Evolutionary conservation across 2,888 invertebrate species (phyloP), one percentile per base, ranked within the genome.

Genomic region (Cephus spinipes): DNA sequence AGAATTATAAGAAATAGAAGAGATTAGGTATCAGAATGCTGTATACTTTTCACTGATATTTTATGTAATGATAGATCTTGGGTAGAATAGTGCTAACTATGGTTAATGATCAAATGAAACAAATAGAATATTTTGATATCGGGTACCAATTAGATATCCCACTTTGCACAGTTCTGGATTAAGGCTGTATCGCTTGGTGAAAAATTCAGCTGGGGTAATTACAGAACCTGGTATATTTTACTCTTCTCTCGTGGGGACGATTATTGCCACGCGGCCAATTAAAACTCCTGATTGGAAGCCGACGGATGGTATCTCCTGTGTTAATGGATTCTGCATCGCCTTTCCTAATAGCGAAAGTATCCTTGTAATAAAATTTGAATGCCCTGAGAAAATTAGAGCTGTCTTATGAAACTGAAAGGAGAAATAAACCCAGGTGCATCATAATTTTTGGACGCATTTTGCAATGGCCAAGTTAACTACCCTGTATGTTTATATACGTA

Each of bases 261-360:
- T 55, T 55, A 55, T 55, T 55, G 55, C 55, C 55, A 55, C 55
- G 55, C 55, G 23, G 55, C 55, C 55, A 55, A 55, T 55, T 55
- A 55, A 55, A 55, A 23, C 55, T 55, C 9, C 55, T 55, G 55
- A 55, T 55, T 55, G 23, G 55, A 55, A 55, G 55, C 55, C 55
- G 55, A 55, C 55, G 55, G 55, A 55, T 55, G 55, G 23, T 55
- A 55, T 55, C 55, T 55, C 23, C 55, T 55, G 23, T 55, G 6
- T 55, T 55, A 55, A 55, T 55, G 55, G 55, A 6, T 55, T 55
- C 55, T 55, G 23, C 55, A 55, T 55, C 55, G 55, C 55, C 55
- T 55, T 55, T 34, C 23, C 74, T 35, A 74, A 74, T 74, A 34
- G 74, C 74, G 74, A 32, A 74, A 34, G 35, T 23, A 55, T 55